phyloP scores from a whole-genome alignment of 2,797 vertebrate genomes.

The Bradypus variegatus region DNA sequence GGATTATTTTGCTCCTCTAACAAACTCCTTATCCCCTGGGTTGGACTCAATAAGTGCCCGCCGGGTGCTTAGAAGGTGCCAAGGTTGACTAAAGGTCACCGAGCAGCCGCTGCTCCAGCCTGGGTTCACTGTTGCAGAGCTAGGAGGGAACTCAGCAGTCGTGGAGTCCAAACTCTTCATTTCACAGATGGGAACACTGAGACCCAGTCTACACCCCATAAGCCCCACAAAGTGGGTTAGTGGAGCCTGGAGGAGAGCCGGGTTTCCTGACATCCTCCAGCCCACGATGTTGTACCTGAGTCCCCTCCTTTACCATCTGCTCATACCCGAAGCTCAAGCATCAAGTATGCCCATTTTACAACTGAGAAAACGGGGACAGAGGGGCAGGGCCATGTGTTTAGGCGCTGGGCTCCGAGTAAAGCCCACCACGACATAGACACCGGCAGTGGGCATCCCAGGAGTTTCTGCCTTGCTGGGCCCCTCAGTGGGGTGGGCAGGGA shows the following conservation, averaged over 20 bases:
- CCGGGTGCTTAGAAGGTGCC: conserved; percentile 31
- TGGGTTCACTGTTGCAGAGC: neutral
- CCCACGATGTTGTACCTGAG: accelerated
- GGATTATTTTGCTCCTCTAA: conserved; percentile 42
- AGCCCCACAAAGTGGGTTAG: neutral
- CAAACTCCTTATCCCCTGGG: conserved; percentile 56
- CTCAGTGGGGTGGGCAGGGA: neutral
- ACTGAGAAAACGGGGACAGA: neutral
- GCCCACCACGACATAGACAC: neutral
- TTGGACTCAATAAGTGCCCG: conserved; percentile 42
- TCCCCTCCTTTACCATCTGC: neutral
- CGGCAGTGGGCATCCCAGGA: neutral
- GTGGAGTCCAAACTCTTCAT: neutral
- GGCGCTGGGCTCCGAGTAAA: neutral
- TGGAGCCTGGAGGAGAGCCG: neutral
- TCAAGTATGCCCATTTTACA: neutral
- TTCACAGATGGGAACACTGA: conserved; percentile 6
- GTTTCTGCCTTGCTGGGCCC: neutral
- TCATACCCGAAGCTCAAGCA: neutral
- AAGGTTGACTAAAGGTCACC: conserved; percentile 57
- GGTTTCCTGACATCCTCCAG: neutral
- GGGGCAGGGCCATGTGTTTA: neutral
- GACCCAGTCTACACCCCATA: neutral
- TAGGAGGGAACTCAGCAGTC: neutral
- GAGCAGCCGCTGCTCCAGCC: neutral